Evolutionary conservation across 1,140 invertebrate genomes (phyloP), one percentile per base, ranked within the genome.

Genomic region (Olivierus martensii): DNA sequence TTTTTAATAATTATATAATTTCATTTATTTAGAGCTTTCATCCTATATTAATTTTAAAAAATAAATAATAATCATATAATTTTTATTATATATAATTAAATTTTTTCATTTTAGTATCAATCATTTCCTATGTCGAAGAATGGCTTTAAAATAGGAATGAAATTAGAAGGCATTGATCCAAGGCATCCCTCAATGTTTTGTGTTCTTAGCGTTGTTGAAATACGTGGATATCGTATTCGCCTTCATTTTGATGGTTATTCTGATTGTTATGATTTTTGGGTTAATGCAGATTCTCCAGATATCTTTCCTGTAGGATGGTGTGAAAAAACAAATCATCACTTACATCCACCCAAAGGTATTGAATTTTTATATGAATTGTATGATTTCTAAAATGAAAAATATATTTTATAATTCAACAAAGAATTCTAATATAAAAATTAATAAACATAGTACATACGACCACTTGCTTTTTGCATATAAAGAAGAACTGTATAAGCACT

Each of bases 251-350:
- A 95, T 71, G 90, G 87, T 3, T 95, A 85, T 68, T 78, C 84
- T 0, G 83, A 85, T 55, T 79, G 80, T 64, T 88, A 88, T 67
- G 89, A 96, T 70, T 96, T 90, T 68, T 97, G 91, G 91, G 78
- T 83, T 11, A 92, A 94, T 71, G 83, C 84, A 0, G 84, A 95
- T 66, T 90, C 84, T 1, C 76, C 79, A 60, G 83, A 91, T 65
- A 87, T 96, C 36, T 96, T 96, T 68, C 89, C 87, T 6, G 77
- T 81, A 37, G 88, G 90, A n/a, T 96, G 87, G 84, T 90, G 89
- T 64, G 84, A 89, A 59, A 82, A 82, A 63, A 85, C 84, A 58
- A 75, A 75, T 4, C 79, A 84, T 22, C 66, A 75, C 35, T 63
- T 92, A 36, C 78, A 82, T 59, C 80, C 84, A 4, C 90, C 91